Conservation (phyloP, 2,113 vertebrate genomes). For the Malurus melanocephalus region DNA sequence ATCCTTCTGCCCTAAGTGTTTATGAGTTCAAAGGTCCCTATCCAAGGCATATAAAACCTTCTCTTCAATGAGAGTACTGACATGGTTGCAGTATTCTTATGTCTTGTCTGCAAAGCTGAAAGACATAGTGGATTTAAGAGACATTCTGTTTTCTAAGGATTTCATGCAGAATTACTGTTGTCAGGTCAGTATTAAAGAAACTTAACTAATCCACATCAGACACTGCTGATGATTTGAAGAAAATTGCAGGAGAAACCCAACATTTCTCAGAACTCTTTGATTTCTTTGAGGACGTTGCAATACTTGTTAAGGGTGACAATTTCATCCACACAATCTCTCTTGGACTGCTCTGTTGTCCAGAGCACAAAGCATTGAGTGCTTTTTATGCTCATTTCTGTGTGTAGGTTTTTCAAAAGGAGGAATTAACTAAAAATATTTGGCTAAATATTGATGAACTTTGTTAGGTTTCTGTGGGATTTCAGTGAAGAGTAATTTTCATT, state of each 20-base stretch:
- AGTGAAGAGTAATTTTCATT: not conserved
- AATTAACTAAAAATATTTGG: not conserved
- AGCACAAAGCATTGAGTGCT: not conserved
- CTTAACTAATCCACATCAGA: not conserved
- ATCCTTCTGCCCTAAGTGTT: not conserved
- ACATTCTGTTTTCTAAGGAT: not conserved
- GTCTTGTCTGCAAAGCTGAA: not conserved
- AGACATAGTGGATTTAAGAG: not conserved
- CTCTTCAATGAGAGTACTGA: not conserved
- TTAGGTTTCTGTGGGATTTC: not conserved
- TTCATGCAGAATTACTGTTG: not conserved
- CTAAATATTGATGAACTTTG: not conserved
- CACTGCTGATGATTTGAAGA: not conserved
- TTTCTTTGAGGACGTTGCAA: not conserved
- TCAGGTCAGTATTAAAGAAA: not conserved
- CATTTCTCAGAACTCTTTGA: not conserved
- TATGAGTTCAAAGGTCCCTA: not conserved
- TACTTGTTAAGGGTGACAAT: not conserved
- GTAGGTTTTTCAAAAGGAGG: not conserved
- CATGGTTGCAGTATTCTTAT: not conserved
- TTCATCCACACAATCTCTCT: not conserved
- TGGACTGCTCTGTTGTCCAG: not conserved
- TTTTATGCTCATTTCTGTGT: not conserved
- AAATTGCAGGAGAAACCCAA: not conserved
- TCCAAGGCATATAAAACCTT: not conserved